Evolutionary conservation across 1,140 invertebrate species (phyloP), one percentile per base, ranked within the genome.

Genomic region (Uloborus diversus): DNA sequence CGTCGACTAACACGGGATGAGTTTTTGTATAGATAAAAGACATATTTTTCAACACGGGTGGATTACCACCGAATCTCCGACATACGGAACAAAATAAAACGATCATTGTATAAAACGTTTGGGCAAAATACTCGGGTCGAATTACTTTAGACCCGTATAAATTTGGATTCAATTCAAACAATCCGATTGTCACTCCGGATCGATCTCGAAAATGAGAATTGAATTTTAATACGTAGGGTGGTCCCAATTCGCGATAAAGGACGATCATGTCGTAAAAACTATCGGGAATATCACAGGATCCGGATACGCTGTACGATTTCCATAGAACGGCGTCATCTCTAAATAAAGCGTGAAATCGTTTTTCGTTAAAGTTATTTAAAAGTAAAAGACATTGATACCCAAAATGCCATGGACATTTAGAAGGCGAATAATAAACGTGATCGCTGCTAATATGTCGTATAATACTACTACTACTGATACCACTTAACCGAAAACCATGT

Each of bases 221-320:
- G 7, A 71, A 71, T 28, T 27, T 27, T 59, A 71, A 59, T 5
- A 59, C 33, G 20, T 59, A 71, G 14, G 57, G 17, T 3, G 51
- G 28, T 23, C 65, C n/a, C 14, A 69, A 33, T 33, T n/a, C 11
- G 51, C 33, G 23, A 33, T 59, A 37, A 20, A 71, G 23, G 9
- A 28, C 14, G 28, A 71, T 59, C 20, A 71, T 37, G 42, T 71
- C 69, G 25, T 59, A 47, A 71, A 71, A 71, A 37, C n/a, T 71
- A 17, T 42, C 17, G 37, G 37, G 37, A 9, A 42, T 13, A 17
- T n/a, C n/a, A n/a, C n/a, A n/a, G n/a, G n/a, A n/a, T n/a, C n/a
- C n/a, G n/a, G n/a, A n/a, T n/a, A n/a, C n/a, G 23, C 37, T 42
- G 2, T 42, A 42, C 9, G 37, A 42, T 42, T 2, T 42, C 37